A percentile compares a stretch with the other conserved stretches of the same genome.
Conservation (phyloP, 2,797 vertebrate genomes). For the Malacoraja senta region DNA sequence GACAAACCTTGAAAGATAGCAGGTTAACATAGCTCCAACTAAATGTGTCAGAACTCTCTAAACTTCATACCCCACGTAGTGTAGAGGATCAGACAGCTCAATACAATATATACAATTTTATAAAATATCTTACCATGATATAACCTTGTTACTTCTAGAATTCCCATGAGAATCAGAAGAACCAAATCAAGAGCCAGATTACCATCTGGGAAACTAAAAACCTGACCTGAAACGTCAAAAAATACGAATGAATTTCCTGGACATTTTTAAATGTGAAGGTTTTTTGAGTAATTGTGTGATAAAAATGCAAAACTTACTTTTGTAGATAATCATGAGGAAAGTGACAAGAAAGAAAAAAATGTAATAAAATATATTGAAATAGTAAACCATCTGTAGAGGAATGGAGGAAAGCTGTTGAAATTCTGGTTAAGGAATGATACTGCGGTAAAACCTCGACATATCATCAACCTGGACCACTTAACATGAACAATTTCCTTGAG, state of each 20-base stretch:
- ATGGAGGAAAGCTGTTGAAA: conserved; percentile 26
- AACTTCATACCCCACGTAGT: not conserved
- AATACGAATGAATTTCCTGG: not conserved
- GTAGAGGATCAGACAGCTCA: not conserved
- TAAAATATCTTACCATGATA: conserved; percentile 14
- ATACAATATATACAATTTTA: not conserved
- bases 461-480: not conserved
- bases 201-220: conserved; percentile 16
- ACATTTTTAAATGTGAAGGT: not conserved
- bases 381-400: conserved; percentile 4
- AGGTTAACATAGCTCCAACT: not conserved
- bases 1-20: not conserved
- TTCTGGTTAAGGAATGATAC: not conserved
- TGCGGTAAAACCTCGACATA: not conserved
- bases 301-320: conserved; percentile 25
- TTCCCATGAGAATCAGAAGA: conserved; percentile 26
- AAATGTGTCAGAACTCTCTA: not conserved
- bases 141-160: conserved; percentile 1
- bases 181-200: conserved; percentile 7
- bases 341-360: conserved; percentile 18
- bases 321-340: conserved; percentile 31
- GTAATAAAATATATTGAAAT: conserved; percentile 30
- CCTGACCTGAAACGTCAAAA: conserved; percentile 17
- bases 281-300: not conserved
- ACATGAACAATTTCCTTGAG: too few species aligned